A percentile compares a stretch with the other conserved stretches of the same genome.
Conservation (phyloP, 2,888 invertebrate species). For the Nomada ferruginata region DNA sequence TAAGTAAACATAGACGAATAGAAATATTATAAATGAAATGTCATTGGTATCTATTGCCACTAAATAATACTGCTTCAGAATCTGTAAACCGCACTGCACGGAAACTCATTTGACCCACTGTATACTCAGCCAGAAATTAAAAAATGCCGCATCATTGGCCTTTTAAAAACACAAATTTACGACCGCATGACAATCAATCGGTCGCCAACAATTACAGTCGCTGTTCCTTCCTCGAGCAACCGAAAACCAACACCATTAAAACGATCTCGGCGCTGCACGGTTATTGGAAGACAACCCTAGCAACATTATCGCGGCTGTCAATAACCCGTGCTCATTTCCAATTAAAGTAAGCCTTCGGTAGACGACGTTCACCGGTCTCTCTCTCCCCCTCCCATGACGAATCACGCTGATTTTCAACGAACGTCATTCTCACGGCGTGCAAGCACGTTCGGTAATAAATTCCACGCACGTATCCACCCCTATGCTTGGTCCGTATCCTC, state of each 20-base stretch:
- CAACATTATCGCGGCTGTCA: slow-evolving; percentile 19
- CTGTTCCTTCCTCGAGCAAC: neutral
- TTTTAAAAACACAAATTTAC: neutral
- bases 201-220: neutral
- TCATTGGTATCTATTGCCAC: too few relatives aligned
- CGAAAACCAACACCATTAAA: neutral
- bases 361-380: slow-evolving; percentile 18
- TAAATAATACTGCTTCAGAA: too few relatives aligned
- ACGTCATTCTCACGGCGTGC: slow-evolving; percentile 16
- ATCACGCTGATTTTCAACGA: slow-evolving; percentile 39
- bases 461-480: slow-evolving; percentile 14
- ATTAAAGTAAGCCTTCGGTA: slow-evolving; percentile 48
- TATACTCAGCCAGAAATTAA: too few relatives aligned
- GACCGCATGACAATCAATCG: neutral
- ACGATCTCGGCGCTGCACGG: neutral
- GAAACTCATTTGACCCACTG: too few relatives aligned
- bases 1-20: too few relatives aligned
- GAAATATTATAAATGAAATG: too few relatives aligned
- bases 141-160: too few relatives aligned
- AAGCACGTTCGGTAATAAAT: slow-evolving; percentile 15
- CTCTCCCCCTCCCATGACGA: slow-evolving; percentile 32
- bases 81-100: too few relatives aligned
- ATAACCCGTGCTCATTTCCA: slow-evolving; percentile 46
- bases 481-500: slow-evolving; percentile 6
- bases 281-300: slow-evolving; percentile 14